phyloP scores from a whole-genome alignment of 1,140 invertebrate species.

The Myzus persicae region DNA sequence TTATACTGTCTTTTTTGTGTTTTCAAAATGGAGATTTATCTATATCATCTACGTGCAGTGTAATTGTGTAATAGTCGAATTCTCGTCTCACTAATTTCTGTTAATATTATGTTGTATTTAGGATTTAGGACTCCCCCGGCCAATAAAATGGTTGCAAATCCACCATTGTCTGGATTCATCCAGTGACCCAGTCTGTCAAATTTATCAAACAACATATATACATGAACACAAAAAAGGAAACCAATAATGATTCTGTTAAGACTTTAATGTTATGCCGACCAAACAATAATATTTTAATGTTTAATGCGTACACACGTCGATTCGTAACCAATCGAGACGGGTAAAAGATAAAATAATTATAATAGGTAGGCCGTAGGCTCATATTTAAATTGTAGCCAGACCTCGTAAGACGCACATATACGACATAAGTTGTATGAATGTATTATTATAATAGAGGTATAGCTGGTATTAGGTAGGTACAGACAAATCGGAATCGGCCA shows the following conservation, averaged over 20 bases:
- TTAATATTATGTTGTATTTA: too few species aligned
- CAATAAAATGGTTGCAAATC: background rate
- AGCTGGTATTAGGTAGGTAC: too few species aligned
- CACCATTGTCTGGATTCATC: background rate
- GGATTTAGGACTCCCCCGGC: too few species aligned
- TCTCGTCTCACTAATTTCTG: background rate
- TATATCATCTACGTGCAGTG: background rate
- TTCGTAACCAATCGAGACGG: background rate
- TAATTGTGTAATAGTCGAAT: background rate
- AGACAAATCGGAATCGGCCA: background rate
- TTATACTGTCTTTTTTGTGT: background rate
- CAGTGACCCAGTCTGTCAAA: background rate
- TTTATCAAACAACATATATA: background rate
- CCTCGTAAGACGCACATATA: background rate
- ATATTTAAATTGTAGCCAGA: background rate
- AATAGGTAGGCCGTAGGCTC: background rate
- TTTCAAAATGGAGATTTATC: background rate
- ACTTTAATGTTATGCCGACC: too few species aligned
- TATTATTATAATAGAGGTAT: background rate
- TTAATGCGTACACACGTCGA: background rate
- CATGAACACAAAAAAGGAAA: too few species aligned
- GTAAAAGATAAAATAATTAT: background rate
- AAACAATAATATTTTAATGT: background rate
- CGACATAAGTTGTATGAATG: too few species aligned
- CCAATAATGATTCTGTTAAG: too few species aligned